Evolutionary conservation across 2,888 invertebrate species (phyloP).

Genomic region (Epinotia nisella): DNA sequence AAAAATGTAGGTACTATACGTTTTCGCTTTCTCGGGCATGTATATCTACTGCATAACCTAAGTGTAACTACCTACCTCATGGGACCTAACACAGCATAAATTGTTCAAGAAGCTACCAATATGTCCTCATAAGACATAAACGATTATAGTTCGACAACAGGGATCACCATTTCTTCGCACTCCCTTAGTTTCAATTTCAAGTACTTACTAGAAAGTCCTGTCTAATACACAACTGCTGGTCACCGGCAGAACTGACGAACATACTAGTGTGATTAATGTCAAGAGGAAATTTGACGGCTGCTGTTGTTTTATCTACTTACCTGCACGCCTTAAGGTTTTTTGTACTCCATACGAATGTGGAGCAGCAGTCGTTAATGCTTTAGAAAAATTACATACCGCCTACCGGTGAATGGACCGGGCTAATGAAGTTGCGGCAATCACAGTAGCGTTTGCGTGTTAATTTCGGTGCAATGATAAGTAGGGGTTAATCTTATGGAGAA

Average conservation of each 20-base stretch:
- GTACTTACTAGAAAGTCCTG: slow-evolving; percentile 12
- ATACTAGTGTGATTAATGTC: slow-evolving; percentile 83
- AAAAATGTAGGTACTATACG: no score
- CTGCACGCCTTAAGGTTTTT: slow-evolving; percentile 81
- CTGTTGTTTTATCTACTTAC: slow-evolving; percentile 84
- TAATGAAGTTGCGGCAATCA: slow-evolving; percentile 44
- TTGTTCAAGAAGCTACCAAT: no score
- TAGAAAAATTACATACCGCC: slow-evolving; percentile 45
- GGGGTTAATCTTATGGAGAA: slow-evolving; percentile 36
- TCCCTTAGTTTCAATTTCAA: background rate
- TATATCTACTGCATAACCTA: no score
- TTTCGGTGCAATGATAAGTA: slow-evolving; percentile 41
- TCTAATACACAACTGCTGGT: slow-evolving; percentile 52
- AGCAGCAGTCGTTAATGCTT: slow-evolving; percentile 79
- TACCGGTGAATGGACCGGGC: slow-evolving; percentile 43
- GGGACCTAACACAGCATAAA: no score
- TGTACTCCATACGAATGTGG: slow-evolving; percentile 70
- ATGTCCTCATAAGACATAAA: no score
- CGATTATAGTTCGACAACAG: no score
- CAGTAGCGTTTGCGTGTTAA: slow-evolving; percentile 43
- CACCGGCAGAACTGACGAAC: slow-evolving; percentile 71
- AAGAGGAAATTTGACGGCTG: slow-evolving; percentile 83
- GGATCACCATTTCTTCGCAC: background rate
- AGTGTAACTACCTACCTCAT: no score
- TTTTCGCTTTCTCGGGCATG: no score